Conservation (phyloP, 2,888 invertebrate genomes). For the Apamea crenata region DNA sequence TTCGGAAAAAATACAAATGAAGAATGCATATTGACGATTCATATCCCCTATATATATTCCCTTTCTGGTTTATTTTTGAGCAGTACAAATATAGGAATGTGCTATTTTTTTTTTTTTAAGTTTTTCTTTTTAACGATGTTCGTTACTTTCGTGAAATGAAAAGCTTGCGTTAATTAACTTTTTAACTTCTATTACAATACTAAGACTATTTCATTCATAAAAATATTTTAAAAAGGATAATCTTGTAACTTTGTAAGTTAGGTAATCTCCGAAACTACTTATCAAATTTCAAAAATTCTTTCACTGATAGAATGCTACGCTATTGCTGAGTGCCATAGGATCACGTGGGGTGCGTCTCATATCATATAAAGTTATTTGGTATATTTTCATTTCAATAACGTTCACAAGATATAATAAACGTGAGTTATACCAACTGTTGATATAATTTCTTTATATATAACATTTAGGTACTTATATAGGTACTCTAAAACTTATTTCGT, state of each 20-base stretch:
- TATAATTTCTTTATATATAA: no score
- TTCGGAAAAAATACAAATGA: slow-evolving; percentile 21
- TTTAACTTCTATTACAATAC: no score
- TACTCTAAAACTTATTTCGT: no score
- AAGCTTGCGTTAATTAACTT: neutral
- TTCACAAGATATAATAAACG: no score
- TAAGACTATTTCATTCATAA: neutral
- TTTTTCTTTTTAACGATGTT: neutral
- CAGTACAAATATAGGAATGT: neutral
- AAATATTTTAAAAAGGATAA: neutral
- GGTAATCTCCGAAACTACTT: neutral
- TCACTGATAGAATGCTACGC: neutral
- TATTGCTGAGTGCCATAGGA: neutral
- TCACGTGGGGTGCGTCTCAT: no score
- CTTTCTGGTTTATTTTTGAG: slow-evolving; percentile 17
- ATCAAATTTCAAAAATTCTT: neutral
- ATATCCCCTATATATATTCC: no score
- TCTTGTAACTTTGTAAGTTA: neutral
- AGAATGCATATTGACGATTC: slow-evolving; percentile 8
- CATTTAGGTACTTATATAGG: no score
- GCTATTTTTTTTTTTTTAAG: slow-evolving; percentile 5
- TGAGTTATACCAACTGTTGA: no score
- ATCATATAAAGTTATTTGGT: no score
- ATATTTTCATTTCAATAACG: no score
- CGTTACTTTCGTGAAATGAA: neutral